A percentile compares a stretch with the other conserved stretches of the same genome.
These are phyloP conservation scores for Trematocara variabile DNA, from an alignment of 2,113 vertebrate species.

Conservation along the genomic window DNA sequence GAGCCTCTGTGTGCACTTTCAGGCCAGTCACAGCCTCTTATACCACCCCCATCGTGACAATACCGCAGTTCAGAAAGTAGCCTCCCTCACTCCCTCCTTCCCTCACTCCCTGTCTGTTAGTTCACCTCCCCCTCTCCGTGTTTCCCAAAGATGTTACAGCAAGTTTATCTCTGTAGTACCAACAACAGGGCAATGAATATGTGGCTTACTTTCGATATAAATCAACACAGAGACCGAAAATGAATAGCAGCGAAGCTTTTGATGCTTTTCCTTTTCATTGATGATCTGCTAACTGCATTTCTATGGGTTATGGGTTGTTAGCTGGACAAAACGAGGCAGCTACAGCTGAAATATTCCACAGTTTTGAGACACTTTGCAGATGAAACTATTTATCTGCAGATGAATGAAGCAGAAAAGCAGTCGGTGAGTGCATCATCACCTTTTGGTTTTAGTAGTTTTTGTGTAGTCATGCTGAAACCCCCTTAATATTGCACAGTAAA, in stretches of 20 bases:
- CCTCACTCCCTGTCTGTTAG: background rate
- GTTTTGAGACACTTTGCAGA: background rate
- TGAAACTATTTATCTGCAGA: background rate
- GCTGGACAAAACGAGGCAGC: background rate
- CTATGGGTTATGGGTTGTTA: background rate
- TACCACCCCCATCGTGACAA: background rate
- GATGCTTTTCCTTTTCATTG: background rate
- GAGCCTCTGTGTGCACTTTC: constrained; percentile 31
- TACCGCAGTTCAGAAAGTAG: background rate
- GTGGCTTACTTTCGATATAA: background rate
- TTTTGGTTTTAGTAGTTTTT: background rate
- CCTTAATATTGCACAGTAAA: rapidly evolving
- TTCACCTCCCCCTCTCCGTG: background rate
- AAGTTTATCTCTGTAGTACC: background rate
- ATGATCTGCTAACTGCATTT: background rate
- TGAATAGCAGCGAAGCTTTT: background rate
- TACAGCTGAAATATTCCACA: background rate
- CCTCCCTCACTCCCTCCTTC: background rate
- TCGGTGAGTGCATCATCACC: rapidly evolving
- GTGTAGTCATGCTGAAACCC: rapidly evolving
- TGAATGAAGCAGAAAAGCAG: background rate
- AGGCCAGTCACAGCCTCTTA: background rate
- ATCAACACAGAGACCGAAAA: background rate
- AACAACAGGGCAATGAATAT: background rate
- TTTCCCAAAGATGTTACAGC: background rate